Base-by-base conservation (phyloP, 2,797 vertebrate species). In the Mallotus villosus region DNA sequence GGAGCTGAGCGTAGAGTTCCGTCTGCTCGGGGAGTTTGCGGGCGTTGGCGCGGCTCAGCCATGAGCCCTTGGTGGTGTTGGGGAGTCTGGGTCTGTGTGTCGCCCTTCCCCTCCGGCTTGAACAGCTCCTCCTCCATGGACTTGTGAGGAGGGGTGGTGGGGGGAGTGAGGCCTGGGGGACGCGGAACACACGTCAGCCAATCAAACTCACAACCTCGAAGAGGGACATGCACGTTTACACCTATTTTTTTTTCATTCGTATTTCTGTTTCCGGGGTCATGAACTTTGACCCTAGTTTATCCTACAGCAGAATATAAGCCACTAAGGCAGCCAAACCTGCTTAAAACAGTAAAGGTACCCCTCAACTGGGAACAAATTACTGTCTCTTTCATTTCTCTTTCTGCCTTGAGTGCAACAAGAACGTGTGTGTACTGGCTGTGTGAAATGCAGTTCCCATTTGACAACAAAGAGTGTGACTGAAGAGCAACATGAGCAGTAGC, bases 141-240 rank as follows among this genome's bases (percentile, higher is more conserved):
- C 84, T 99, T 99, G 86, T 99, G 98, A 0, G 98, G 98, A 0
- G 98, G 98, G 6, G 98, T 99, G 79, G 98, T 99, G 79, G 98
- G 98, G 0, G 98, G 98, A 0, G 98, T 99, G 80, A 99, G 94
- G 86, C 98, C 98, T 99, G 85, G 21, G 60, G 32, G 19, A 37
- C 5, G 53, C 8, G 21, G 2, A 14, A 22, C 27, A 27, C 51
- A 9, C 19, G 8, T 34, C 21, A 59, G 57, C 9, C 8, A 67
- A 49, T 66, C 6, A 25, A 25, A 51, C 16, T 51, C 27, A 16
- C 9, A 1, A 25, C 24, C 22, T 65, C 16, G 6, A 46, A 41
- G 41, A 46, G 41, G 41, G 9, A 46, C 41, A 46, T 46, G 41
- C 41, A 46, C 1, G 41, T 46, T 46, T 2, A 14, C 41, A 55